Percentiles rank a stretch among this genome's conserved stretches.
Evolutionary conservation across 2,888 invertebrate species (phyloP).

Genomic region (Protonemura montana): DNA sequence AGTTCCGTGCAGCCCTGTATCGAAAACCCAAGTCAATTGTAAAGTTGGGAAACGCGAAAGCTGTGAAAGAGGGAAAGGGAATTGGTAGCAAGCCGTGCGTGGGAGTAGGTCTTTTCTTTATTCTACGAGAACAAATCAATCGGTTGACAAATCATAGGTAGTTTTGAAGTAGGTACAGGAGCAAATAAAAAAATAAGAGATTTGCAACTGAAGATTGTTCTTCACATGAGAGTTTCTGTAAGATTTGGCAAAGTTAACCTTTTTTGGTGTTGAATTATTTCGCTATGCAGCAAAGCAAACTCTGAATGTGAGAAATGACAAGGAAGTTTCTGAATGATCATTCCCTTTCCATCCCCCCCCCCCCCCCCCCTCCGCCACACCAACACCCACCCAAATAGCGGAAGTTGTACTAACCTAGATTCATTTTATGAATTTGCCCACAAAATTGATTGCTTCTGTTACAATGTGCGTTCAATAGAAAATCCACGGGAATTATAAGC

Average conservation of each 20-base stretch:
- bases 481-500: neutral
- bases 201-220: neutral
- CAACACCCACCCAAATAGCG: neutral
- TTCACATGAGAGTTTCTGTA: too few species aligned
- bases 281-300: too few species aligned
- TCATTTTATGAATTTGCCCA: neutral
- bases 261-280: too few species aligned
- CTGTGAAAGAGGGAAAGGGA: too few species aligned
- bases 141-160: too few species aligned
- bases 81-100: too few species aligned
- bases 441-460: neutral
- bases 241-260: too few species aligned
- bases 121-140: too few species aligned
- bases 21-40: neutral
- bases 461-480: neutral
- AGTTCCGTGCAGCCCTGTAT: neutral
- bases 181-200: neutral
- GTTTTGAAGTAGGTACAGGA: too few species aligned
- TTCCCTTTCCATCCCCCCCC: neutral
- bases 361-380: too few species aligned
- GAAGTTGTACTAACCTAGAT: conserved; percentile 5
- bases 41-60: neutral
- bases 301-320: neutral
- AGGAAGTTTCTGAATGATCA: conserved; percentile 1
- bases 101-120: too few species aligned